These are phyloP conservation scores for Rhombomys opimus DNA, from an alignment of 2,113 vertebrate species.

Conservation along the genomic window DNA sequence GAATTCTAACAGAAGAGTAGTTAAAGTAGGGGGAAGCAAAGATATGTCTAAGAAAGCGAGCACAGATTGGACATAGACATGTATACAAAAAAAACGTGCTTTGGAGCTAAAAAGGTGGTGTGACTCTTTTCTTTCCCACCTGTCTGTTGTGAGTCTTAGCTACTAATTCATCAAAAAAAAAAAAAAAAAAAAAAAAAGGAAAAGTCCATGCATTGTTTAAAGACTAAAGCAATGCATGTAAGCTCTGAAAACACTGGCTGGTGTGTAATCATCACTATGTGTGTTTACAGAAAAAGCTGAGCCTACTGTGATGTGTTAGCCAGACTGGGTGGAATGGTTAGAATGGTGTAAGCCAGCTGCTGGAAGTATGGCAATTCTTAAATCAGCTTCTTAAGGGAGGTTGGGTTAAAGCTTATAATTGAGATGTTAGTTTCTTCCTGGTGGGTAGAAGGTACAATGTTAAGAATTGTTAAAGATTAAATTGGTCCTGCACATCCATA, in stretches of 20 bases:
- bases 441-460: background rate
- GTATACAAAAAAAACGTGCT: background rate
- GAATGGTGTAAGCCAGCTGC: background rate
- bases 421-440: background rate
- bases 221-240: background rate
- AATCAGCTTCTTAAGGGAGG: background rate
- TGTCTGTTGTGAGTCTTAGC: background rate
- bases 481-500: too few species aligned
- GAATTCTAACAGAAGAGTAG: background rate
- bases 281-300: background rate
- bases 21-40: conserved; percentile 18
- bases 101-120: background rate
- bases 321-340: background rate
- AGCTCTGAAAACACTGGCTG: background rate
- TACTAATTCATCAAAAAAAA: background rate
- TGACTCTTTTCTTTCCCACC: background rate
- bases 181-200: background rate
- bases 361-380: background rate
- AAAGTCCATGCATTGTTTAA: background rate
- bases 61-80: background rate
- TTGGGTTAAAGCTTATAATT: background rate
- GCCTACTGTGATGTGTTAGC: background rate
- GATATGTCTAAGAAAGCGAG: background rate
- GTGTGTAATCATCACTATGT: background rate
- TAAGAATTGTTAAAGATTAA: conserved; percentile 10